phyloP scores from a whole-genome alignment of 2,113 vertebrate genomes.

The Istiophorus platypterus region DNA sequence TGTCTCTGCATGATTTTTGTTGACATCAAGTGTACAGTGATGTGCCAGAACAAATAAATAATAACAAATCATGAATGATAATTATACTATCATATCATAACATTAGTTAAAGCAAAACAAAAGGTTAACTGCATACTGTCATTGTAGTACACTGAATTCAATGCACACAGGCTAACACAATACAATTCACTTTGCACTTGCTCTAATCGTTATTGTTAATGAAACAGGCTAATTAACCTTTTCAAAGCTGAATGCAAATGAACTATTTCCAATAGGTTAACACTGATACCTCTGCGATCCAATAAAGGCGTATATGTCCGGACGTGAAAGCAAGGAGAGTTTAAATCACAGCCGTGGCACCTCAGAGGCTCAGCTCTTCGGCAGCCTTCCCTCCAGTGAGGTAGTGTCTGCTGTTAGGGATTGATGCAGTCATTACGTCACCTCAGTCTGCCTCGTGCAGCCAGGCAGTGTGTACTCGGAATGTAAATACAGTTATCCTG shows the following conservation, averaged over 20 bases:
- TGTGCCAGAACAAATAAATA: not conserved
- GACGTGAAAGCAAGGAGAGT: constrained; percentile 34
- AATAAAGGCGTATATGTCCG: constrained; percentile 27
- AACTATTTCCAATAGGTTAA: constrained; percentile 70
- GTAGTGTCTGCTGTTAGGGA: constrained; percentile 77
- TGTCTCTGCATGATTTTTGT: not conserved
- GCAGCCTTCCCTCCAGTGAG: constrained; percentile 71
- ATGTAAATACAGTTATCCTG: constrained; percentile 55
- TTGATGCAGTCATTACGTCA: constrained; percentile 78
- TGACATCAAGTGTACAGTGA: not conserved
- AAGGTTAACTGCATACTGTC: constrained; percentile 23
- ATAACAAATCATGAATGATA: not conserved
- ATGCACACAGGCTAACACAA: constrained; percentile 21
- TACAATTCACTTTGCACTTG: constrained; percentile 26
- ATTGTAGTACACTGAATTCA: not conserved
- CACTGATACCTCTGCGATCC: constrained; percentile 28
- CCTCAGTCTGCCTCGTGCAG: constrained; percentile 60
- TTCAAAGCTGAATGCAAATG: constrained; percentile 67
- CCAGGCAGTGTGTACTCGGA: constrained; percentile 40
- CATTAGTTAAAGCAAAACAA: constrained; percentile 20
- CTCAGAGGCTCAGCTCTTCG: constrained; percentile 51
- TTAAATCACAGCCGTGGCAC: constrained; percentile 60
- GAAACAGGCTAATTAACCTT: constrained; percentile 75
- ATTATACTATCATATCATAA: not conserved
- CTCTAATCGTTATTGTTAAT: constrained; percentile 53